Percentiles rank a stretch among this genome's conserved stretches.
Conservation (phyloP, 2,888 invertebrate species). For the Gibbula magus region DNA sequence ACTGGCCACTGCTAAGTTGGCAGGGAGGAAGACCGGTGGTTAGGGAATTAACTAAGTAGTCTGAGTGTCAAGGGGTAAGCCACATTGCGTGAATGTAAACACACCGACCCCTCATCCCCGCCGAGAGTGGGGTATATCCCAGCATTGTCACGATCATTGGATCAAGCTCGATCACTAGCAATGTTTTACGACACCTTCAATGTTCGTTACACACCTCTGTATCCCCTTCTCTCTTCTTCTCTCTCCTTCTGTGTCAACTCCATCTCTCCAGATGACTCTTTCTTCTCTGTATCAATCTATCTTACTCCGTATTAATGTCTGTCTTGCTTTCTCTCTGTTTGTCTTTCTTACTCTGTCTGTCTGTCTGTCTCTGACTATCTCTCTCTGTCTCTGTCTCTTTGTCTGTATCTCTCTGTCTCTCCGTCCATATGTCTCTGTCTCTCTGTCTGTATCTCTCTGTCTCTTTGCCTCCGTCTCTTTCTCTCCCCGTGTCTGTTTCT, state of each 20-base stretch:
- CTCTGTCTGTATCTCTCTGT: no score
- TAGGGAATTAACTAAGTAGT: neutral
- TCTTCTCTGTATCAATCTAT: neutral
- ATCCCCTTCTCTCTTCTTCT: neutral
- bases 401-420: neutral
- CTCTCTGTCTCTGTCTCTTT: neutral
- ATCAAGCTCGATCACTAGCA: neutral
- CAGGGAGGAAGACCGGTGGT: neutral
- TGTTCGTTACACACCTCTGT: neutral
- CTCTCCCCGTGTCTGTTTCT: no score
- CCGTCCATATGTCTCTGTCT: no score
- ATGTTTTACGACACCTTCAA: neutral
- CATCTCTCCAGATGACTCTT: neutral
- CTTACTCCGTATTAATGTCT: neutral
- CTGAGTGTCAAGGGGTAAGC: neutral
- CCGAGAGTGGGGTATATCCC: neutral
- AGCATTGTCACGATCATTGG: neutral
- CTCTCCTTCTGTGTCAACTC: neutral
- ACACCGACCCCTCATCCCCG: neutral
- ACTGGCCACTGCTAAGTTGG: neutral
- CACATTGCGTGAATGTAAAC: conserved; percentile 8
- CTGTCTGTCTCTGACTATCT: neutral
- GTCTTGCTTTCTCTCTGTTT: neutral
- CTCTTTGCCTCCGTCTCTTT: no score
- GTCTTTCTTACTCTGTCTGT: conserved; percentile 18